Percentiles rank a stretch among this genome's conserved stretches.
Conservation (phyloP, 2,113 vertebrate species). For the Myrmecophaga tridactyla region DNA sequence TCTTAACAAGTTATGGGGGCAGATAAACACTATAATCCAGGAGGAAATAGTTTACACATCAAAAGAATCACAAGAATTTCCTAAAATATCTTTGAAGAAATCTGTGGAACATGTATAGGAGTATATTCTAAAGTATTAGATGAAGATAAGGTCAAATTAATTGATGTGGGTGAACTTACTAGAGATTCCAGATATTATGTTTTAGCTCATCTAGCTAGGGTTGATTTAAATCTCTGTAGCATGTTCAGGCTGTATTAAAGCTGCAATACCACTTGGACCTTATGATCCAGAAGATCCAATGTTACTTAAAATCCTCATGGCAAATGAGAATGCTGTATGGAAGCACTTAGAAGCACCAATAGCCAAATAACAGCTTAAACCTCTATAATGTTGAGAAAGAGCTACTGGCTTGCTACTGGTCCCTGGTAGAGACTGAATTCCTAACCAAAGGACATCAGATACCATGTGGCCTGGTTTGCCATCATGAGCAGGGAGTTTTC, state of each 20-base stretch:
- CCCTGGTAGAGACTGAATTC: neutral
- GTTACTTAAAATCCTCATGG: neutral
- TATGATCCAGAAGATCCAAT: neutral
- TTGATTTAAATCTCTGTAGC: neutral
- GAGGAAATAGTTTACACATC: neutral
- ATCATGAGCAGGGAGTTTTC: neutral
- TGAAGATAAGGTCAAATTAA: neutral
- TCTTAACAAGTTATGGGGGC: neutral
- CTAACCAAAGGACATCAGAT: neutral
- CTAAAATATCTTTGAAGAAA: neutral
- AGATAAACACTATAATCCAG: neutral
- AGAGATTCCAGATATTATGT: neutral
- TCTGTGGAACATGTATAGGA: neutral
- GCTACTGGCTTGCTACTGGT: neutral
- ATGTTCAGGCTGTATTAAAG: neutral
- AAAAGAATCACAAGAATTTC: neutral
- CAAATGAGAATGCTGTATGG: neutral
- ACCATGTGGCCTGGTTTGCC: neutral
- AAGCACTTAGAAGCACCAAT: neutral
- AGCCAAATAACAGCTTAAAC: neutral
- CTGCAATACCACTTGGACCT: neutral
- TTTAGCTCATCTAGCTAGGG: neutral
- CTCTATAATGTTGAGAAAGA: neutral
- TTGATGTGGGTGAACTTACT: neutral
- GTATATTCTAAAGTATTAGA: neutral